Evolutionary conservation across 2,797 vertebrate species (phyloP), one percentile per base, ranked within the genome.

Genomic region (Steatocranus sp.): DNA sequence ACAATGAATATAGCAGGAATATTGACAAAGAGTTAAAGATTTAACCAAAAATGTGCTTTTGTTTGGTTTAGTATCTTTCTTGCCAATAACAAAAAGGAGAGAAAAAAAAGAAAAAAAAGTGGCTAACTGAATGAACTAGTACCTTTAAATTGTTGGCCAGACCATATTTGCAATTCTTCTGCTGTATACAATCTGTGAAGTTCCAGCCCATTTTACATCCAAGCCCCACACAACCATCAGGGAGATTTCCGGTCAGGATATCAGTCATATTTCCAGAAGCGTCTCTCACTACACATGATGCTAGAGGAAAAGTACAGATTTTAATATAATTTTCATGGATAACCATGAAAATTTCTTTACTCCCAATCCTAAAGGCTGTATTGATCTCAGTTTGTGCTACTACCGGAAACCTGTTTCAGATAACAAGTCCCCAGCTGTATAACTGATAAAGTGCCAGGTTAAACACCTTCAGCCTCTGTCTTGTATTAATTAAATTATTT

Each of bases 201-300:
- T 96, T 95, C 96, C 96, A 97, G 82, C 96, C 96, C 5, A 94
- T 79, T 2, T 38, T n/a, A 68, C 95, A 96, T 9, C 79, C 92
- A 49, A 95, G 61, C 38, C 93, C 94, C 4, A 93, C 85, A 38
- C 95, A 97, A 2, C 46, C 83, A 0, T 89, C 91, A 0, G 88
- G 94, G 36, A 54, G 50, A 81, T 96, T 97, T 68, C 81, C 56
- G 1, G 75, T 20, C 12, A 96, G 8, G 8, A 90, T 86, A 83
- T 96, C 93, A 6, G 78, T 96, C 3, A 90, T 8, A 23, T 88
- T 95, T 14, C 96, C 96, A 5, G 95, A 96, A 56, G 96, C 96
- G 1, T 96, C 93, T 2, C 93, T 88, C 50, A 96, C 48, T 25
- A 96, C 92, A 84, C 94, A 96, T 2, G 94, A 84, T 2, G 90